Evolutionary conservation across 1,140 invertebrate genomes (phyloP).

Genomic region (Drosophila tristis): DNA sequence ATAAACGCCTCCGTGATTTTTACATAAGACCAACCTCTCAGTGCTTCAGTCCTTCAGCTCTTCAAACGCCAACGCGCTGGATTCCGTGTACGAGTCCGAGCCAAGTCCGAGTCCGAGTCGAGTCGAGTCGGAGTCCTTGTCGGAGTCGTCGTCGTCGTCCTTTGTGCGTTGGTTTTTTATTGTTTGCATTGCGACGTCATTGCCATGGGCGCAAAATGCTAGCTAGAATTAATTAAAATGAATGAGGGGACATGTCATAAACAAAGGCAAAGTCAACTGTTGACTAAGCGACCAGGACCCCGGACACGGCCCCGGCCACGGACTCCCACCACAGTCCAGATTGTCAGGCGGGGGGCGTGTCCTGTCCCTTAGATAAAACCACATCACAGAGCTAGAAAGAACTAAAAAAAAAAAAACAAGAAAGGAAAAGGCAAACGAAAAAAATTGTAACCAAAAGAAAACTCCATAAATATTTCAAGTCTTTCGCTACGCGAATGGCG

Average conservation of each 20-base stretch:
- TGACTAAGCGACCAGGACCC: constrained; percentile 66
- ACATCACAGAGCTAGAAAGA: constrained; percentile 60
- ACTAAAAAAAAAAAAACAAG: constrained; percentile 16
- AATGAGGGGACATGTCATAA: constrained; percentile 83
- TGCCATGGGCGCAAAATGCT: constrained; percentile 77
- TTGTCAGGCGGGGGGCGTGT: constrained; percentile 43
- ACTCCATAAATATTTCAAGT: constrained; percentile 80
- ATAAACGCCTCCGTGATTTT: constrained; percentile 80
- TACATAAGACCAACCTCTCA: constrained; percentile 58
- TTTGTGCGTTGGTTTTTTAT: constrained; percentile 57
- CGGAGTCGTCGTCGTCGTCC: constrained; percentile 1
- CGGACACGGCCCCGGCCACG: not conserved
- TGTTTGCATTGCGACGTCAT: constrained; percentile 77
- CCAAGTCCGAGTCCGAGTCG: constrained; percentile 4
- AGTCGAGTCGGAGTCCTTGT: constrained; percentile 29
- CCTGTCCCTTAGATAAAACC: constrained; percentile 71
- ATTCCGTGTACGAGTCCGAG: not conserved
- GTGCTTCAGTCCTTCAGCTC: constrained; percentile 11
- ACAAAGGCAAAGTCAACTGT: constrained; percentile 77
- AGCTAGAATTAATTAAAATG: constrained; percentile 81
- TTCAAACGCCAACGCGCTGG: not conserved
- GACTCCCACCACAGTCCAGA: constrained; percentile 10
- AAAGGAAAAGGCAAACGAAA: not conserved
- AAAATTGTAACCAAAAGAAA: constrained; percentile 77
- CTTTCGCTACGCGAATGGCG: constrained; percentile 67